phyloP scores from a whole-genome alignment of 2,888 invertebrate genomes.

The Pristionchus entomophagus region DNA sequence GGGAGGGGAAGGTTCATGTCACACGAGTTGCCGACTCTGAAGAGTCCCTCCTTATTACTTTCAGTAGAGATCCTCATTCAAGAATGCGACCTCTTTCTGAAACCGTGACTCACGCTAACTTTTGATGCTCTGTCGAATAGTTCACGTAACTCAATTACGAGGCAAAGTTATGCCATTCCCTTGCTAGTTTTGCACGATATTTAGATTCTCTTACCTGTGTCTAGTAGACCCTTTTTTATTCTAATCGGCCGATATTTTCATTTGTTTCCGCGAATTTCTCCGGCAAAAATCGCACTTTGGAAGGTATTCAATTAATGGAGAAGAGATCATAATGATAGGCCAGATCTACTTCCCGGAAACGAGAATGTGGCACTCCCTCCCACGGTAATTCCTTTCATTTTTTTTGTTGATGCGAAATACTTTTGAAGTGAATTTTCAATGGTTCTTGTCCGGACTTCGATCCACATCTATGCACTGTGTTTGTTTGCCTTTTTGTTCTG shows the following conservation, averaged over 20 bases:
- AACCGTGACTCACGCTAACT: too few relatives aligned
- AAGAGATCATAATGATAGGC: not conserved
- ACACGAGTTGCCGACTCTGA: not conserved
- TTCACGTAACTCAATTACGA: too few relatives aligned
- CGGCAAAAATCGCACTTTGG: not conserved
- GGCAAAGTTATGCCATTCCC: too few relatives aligned
- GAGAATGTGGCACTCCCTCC: conserved; percentile 37
- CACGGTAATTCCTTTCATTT: not conserved
- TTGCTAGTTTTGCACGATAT: too few relatives aligned
- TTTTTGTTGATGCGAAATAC: not conserved
- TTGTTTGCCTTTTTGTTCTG: too few relatives aligned
- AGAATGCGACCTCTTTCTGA: too few relatives aligned
- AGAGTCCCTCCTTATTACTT: not conserved
- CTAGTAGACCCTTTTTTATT: too few relatives aligned
- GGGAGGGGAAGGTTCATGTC: conserved; percentile 8
- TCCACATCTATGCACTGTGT: too few relatives aligned
- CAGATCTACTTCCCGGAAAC: conserved; percentile 34
- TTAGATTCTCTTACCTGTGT: too few relatives aligned
- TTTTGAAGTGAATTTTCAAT: too few relatives aligned
- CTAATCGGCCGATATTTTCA: not conserved
- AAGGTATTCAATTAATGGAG: not conserved
- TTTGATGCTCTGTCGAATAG: too few relatives aligned
- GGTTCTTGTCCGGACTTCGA: too few relatives aligned
- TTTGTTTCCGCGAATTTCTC: not conserved
- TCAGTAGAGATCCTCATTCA: not conserved